phyloP scores from a whole-genome alignment of 2,797 vertebrate genomes.

The Trachurus trachurus region DNA sequence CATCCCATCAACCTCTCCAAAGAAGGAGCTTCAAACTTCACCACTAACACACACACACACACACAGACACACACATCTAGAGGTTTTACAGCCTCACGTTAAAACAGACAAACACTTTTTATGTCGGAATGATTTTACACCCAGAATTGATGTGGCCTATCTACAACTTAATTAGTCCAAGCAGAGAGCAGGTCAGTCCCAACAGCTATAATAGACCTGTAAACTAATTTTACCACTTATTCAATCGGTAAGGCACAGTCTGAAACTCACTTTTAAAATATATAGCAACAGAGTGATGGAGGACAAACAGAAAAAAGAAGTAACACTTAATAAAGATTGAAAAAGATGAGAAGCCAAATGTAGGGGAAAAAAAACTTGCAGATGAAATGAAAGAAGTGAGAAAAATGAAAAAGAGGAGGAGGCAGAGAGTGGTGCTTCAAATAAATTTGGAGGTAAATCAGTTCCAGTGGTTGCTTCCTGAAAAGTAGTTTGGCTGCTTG shows the following conservation, averaged over 20 bases:
- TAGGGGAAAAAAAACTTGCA: slow-evolving; percentile 8
- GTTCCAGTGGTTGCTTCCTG: slow-evolving; percentile 74
- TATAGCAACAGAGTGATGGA: background rate
- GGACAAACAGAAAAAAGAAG: slow-evolving; percentile 4
- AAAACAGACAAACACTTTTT: slow-evolving; percentile 17
- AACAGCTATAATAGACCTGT: slow-evolving; percentile 57
- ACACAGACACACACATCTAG: background rate
- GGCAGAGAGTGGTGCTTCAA: slow-evolving; percentile 30
- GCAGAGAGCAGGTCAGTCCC: slow-evolving; percentile 44
- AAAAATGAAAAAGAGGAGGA: slow-evolving; percentile 37
- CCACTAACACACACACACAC: slow-evolving; percentile 18
- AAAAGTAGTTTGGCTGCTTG: slow-evolving; percentile 70
- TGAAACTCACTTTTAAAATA: slow-evolving; percentile 40
- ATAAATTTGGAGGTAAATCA: slow-evolving; percentile 73
- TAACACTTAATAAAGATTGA: slow-evolving; percentile 2
- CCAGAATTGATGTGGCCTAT: slow-evolving; percentile 47
- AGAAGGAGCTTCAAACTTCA: slow-evolving; percentile 43
- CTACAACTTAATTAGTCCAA: slow-evolving; percentile 72
- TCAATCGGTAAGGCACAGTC: slow-evolving; percentile 63
- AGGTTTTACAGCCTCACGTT: slow-evolving; percentile 10
- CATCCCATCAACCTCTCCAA: slow-evolving; percentile 54
- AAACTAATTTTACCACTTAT: slow-evolving; percentile 71
- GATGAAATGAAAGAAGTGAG: slow-evolving; percentile 31
- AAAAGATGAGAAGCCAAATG: slow-evolving; percentile 15
- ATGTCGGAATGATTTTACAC: slow-evolving; percentile 39